A percentile compares a stretch with the other conserved stretches of the same genome.
Conservation (phyloP, 2,888 invertebrate genomes). For the Tachina grossa region DNA sequence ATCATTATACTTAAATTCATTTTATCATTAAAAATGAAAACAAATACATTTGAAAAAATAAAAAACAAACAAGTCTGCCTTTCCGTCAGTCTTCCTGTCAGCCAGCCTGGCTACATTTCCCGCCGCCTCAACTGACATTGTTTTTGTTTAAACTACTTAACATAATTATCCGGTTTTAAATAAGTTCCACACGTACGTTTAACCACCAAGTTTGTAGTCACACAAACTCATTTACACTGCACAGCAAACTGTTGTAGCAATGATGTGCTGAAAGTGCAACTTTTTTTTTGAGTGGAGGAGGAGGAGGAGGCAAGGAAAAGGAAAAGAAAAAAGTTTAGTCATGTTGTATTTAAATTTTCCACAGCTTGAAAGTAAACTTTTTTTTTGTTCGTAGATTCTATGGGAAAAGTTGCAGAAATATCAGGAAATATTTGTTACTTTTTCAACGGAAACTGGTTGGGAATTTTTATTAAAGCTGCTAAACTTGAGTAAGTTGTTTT, state of each 20-base stretch:
- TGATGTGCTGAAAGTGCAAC: conserved; percentile 39
- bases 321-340: conserved; percentile 13
- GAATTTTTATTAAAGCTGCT: background rate
- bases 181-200: conserved; percentile 6
- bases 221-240: conserved; percentile 12
- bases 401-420: background rate
- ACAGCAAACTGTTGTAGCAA: conserved; percentile 11
- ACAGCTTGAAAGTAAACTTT: conserved; percentile 20
- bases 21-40: conserved; percentile 43
- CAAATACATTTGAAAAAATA: conserved; percentile 11
- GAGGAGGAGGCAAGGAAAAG: conserved; percentile 4
- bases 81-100: conserved; percentile 4
- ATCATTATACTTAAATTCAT: conserved; percentile 34
- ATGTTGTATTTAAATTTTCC: conserved; percentile 34
- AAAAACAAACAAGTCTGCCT: background rate
- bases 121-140: conserved; percentile 2
- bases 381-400: conserved; percentile 4
- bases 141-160: conserved; percentile 62
- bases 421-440: conserved; percentile 6
- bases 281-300: conserved; percentile 29
- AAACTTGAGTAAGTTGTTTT: background rate
- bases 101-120: background rate
- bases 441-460: background rate
- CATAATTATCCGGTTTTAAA: conserved; percentile 64
- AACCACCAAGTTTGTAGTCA: background rate